Base-by-base conservation (phyloP, 2,797 vertebrate genomes). In the Limnodromus scolopaceus region DNA sequence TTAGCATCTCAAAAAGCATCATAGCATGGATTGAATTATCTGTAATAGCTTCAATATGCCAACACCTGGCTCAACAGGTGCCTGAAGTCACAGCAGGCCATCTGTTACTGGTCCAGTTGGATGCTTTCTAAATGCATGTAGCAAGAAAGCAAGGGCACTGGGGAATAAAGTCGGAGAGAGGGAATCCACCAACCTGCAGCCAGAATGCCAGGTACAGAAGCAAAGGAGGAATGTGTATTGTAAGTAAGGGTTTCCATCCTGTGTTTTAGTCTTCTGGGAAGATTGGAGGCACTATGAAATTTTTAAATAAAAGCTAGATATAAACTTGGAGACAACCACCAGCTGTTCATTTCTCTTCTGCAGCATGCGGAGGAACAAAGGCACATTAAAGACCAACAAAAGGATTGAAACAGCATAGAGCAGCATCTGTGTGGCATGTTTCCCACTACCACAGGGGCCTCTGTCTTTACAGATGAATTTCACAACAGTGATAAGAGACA, bases 271-370 rank as follows among this genome's bases (percentile, higher is more conserved):
- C 88, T 91, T 60, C 53, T 91, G 84, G 92, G 74, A 71, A 91
- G 64, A 80, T 66, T 77, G 64, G 64, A 89, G 30, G 36, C 68
- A 49, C 71, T 57, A 64, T 76, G 91, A 83, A 94, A 74, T 83
- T 96, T 96, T 94, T 87, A 92, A 96, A 94, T 93, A 96, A 91
- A 94, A 92, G 86, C 81, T 57, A 87, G 94, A 57, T 92, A 75
- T 54, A 80, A 89, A 94, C 85, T 87, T 89, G 68, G 86, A 95
- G 92, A 92, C 90, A 94, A 51, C 89, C 88, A 77, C 88, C 93
- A 96, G 93, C 89, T 96, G 88, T 96, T 96, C 74, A 39, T 41
- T 82, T 89, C 80, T 87, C 45, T 70, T 89, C 49, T 87, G 90
- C 78, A 92, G 78, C 68, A 34, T 82, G 88, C 84, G 79, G 78